Conservation (phyloP, 2,888 invertebrate species). For the Harmothoe impar region DNA sequence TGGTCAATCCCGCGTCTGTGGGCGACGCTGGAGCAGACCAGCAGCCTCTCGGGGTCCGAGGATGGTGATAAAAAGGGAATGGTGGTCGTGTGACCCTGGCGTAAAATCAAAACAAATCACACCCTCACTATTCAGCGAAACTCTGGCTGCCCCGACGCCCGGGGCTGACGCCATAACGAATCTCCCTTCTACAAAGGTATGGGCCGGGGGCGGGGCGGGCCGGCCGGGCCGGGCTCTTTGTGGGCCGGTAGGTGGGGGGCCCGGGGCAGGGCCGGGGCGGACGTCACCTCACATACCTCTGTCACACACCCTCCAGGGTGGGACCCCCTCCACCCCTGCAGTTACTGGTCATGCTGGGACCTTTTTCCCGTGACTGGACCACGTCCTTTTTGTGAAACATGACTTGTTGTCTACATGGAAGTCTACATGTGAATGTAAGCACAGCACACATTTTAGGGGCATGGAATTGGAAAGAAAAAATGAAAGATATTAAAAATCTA, state of each 20-base stretch:
- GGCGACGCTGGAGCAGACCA: background rate
- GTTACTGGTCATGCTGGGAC: no score
- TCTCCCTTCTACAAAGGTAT: background rate
- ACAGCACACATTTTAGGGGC: no score
- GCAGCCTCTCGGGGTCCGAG: background rate
- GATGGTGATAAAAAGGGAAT: background rate
- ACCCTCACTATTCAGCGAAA: background rate
- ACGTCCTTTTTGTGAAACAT: no score
- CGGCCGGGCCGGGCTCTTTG: background rate
- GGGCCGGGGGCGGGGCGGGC: background rate
- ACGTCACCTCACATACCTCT: constrained; percentile 13
- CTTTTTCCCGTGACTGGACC: no score
- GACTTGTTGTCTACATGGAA: no score
- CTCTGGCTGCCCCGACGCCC: background rate
- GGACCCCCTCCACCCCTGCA: background rate
- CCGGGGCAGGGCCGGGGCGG: background rate
- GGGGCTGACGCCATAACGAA: constrained; percentile 24
- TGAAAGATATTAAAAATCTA: no score
- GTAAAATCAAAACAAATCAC: constrained; percentile 29
- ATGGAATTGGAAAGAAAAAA: no score
- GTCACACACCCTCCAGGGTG: background rate
- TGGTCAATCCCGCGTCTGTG: background rate
- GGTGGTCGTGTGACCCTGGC: constrained; percentile 3
- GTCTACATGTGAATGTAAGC: no score
- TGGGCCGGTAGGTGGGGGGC: background rate